Evolutionary conservation across 2,113 vertebrate genomes (phyloP), one percentile per base, ranked within the genome.

Genomic region (Silurus glanis): DNA sequence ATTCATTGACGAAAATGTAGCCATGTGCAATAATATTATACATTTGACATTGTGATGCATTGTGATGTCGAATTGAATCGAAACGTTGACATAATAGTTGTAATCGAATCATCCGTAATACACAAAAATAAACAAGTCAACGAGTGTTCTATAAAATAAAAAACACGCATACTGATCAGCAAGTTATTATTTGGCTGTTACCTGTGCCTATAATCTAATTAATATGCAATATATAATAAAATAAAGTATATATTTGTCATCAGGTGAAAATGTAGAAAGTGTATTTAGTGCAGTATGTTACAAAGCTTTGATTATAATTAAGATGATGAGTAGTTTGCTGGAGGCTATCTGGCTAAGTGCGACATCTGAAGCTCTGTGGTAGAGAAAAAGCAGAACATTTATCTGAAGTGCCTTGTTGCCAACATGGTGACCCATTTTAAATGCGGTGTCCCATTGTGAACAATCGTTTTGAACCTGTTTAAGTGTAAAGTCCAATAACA

Each of bases 381-480:
- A 51, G 85, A 37, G 61, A 83, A 61, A 76, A 28, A 78, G 58
- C 78, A 49, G 47, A 87, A 78, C 55, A 79, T 62, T 64, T 74
- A 76, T 71, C 28, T 62, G 47, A 78, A 90, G 81, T 90, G 88
- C 89, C 90, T 91, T 76, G 55, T 78, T 92, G 90, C 90, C 87
- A 92, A 89, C 85, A 87, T 85, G 37, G 37, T 94, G 93, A 92
- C 93, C 93, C 90, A 94, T 85, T 92, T 94, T 91, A 66, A 85
- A 67, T 58, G 62, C 51, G 83, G 84, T 91, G 88, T 79, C 90
- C 87, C 86, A 51, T 87, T 82, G 86, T 90, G 91, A 91, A 89
- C 90, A 87, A 80, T 90, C 88, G 84, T 21, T 83, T 87, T 86
- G 83, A 56, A 84, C 9, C 84, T 88, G 88, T 83, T 88, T 80